Evolutionary conservation across 2,797 vertebrate species (phyloP).

Genomic region (Acanthurus tractus): DNA sequence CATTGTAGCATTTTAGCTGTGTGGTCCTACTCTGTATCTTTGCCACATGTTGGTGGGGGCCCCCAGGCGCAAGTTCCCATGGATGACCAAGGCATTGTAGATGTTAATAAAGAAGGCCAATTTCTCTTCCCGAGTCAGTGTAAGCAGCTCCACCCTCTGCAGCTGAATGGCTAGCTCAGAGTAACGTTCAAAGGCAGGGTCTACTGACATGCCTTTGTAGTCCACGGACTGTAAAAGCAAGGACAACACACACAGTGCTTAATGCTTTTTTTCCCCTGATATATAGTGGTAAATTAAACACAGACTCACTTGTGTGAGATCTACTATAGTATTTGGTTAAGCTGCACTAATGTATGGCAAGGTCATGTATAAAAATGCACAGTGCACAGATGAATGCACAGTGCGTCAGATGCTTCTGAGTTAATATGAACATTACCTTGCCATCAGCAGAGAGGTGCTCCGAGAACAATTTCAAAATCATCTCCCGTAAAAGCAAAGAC

Average conservation of each 20-base stretch:
- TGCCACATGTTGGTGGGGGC: constrained; percentile 87
- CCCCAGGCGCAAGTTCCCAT: constrained; percentile 84
- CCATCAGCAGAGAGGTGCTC: constrained; percentile 88
- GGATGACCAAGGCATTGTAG: constrained; percentile 89
- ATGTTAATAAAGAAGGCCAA: constrained; percentile 90
- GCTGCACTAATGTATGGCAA: too few relatives aligned
- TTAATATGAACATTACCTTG: constrained; percentile 78
- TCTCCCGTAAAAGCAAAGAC: constrained; percentile 83
- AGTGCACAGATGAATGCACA: not conserved
- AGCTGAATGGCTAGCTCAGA: constrained; percentile 85
- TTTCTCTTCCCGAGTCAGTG: constrained; percentile 85
- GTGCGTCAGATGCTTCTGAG: not conserved
- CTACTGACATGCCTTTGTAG: constrained; percentile 84
- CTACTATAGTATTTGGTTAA: not conserved
- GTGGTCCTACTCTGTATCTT: constrained; percentile 84
- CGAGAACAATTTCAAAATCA: constrained; percentile 86
- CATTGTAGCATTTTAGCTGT: not conserved
- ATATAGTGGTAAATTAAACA: not conserved
- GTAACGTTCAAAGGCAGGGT: constrained; percentile 82
- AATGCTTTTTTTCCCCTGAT: not conserved
- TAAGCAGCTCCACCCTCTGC: constrained; percentile 84
- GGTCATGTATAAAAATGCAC: too few relatives aligned
- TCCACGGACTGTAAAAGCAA: constrained; percentile 79
- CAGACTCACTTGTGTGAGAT: not conserved
- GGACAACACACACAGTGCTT: constrained; percentile 1